Evolutionary conservation across 2,797 vertebrate species (phyloP).

Genomic region (Aeoliscus strigatus): DNA sequence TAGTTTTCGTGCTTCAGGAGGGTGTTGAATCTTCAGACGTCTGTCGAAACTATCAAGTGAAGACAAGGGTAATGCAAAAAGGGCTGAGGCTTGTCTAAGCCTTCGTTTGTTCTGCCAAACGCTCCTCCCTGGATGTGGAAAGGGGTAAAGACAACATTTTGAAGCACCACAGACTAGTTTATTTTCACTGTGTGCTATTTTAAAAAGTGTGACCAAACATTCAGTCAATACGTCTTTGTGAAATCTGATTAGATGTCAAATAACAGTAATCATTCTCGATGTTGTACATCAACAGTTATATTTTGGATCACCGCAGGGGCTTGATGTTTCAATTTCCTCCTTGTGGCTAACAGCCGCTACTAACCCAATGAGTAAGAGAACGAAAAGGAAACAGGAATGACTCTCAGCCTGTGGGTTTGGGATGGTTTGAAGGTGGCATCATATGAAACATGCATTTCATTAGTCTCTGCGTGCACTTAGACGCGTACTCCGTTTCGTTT

Average conservation of each 20-base stretch:
- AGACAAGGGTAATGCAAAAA: slow-evolving; percentile 17
- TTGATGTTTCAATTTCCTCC: slow-evolving; percentile 64
- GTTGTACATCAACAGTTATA: slow-evolving; percentile 33
- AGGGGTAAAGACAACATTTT: slow-evolving; percentile 19
- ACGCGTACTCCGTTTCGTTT: slow-evolving; percentile 6
- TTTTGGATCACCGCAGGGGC: slow-evolving; percentile 40
- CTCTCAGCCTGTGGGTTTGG: slow-evolving; percentile 47
- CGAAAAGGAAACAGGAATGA: slow-evolving; percentile 72
- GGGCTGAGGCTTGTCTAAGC: slow-evolving; percentile 21
- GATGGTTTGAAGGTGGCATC: slow-evolving; percentile 44
- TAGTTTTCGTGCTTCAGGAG: slow-evolving; percentile 17
- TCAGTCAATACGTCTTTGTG: slow-evolving; percentile 28
- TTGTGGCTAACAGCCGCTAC: slow-evolving; percentile 36
- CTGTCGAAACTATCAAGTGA: slow-evolving; percentile 35
- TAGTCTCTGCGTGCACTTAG: slow-evolving; percentile 12
- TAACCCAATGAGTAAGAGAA: slow-evolving; percentile 25
- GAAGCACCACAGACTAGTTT: slow-evolving; percentile 18
- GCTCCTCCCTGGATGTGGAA: slow-evolving; percentile 12
- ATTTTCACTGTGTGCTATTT: slow-evolving; percentile 14
- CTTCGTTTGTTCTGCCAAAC: slow-evolving; percentile 6
- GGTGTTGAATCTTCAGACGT: too few species aligned
- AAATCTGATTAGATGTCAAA: slow-evolving; percentile 36
- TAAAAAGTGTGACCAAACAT: slow-evolving; percentile 32
- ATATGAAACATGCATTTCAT: slow-evolving; percentile 25
- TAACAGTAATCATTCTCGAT: slow-evolving; percentile 17